Base-by-base conservation (phyloP, 2,797 vertebrate genomes). In the Perodicticus potto region DNA sequence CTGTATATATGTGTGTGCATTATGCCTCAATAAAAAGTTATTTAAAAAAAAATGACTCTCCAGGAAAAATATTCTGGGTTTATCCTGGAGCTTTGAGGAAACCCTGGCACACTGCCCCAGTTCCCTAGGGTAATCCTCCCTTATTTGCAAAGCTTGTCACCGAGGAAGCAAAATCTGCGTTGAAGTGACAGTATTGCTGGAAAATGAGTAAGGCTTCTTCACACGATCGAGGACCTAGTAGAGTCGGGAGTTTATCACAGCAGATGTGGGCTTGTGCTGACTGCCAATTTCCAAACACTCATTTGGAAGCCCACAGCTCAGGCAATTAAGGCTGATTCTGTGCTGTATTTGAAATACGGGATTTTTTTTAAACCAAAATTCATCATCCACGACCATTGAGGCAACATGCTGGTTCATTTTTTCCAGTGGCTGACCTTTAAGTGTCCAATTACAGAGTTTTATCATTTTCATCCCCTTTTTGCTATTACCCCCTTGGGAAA, bases 401-500 rank as follows among this genome's bases (percentile, higher is more conserved):
- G 37, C 72, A 77, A 43, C 4, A 3, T 5, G 40, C 61, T 7
- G 53, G 29, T 34, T 77, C 61, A 13, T 55, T 90, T 92, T 93
- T 92, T 70, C 81, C 49, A 55, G 88, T 74, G 78, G 67, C 89
- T 91, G 91, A 86, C 61, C 86, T 96, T 77, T 65, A 92, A 87
- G 57, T n/a, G 53, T 92, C 93, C 45, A 77, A 92, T 95, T 81
- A 96, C 77, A 82, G 94, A 94, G 55, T 55, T 96, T 87, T 70
- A 89, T 78, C 49, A n/a, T 83, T 91, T 55, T 86, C 14, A 63
- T 6, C 32, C 23, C n/a, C 34, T 65, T 69, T 70, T 76, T 20
- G 32, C 16, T 67, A 63, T 87, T 29, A 80, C 7, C 27, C 65
- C 53, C 27, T 45, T 67, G 73, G 82, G 86, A 95, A 80, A 53